Conservation (phyloP, 2,888 invertebrate genomes). For the Magallana nippona region DNA sequence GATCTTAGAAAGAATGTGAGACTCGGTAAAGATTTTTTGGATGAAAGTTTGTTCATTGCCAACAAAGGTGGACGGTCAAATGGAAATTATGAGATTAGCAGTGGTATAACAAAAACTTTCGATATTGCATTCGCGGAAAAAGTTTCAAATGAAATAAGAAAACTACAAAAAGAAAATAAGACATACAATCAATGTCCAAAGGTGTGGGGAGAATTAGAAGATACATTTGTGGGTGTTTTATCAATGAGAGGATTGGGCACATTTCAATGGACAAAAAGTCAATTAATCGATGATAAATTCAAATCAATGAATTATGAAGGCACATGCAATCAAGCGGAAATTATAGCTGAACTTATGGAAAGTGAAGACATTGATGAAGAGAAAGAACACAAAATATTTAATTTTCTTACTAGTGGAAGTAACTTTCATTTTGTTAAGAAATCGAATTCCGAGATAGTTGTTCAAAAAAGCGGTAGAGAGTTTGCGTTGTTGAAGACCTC, state of each 20-base stretch:
- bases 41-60: neutral
- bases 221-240: slow-evolving; percentile 12
- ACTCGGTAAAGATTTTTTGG: neutral
- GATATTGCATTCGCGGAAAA: neutral
- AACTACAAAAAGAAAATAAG: neutral
- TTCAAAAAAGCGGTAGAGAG: neutral
- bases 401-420: neutral
- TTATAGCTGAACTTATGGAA: slow-evolving; percentile 39
- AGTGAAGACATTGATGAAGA: neutral
- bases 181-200: neutral
- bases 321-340: slow-evolving; percentile 42
- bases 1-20: neutral
- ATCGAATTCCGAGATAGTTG: neutral
- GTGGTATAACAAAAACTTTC: neutral
- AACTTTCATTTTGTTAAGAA: neutral
- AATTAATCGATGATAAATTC: neutral
- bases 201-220: neutral
- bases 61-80: neutral
- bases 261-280: slow-evolving; percentile 50
- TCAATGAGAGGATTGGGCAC: slow-evolving; percentile 49
- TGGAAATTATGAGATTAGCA: neutral
- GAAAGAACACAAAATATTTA: neutral
- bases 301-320: slow-evolving; percentile 9
- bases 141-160: neutral
- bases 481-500: slow-evolving; percentile 46